Conservation (phyloP, 1,140 invertebrate genomes). For the Temnothorax nylanderi region DNA sequence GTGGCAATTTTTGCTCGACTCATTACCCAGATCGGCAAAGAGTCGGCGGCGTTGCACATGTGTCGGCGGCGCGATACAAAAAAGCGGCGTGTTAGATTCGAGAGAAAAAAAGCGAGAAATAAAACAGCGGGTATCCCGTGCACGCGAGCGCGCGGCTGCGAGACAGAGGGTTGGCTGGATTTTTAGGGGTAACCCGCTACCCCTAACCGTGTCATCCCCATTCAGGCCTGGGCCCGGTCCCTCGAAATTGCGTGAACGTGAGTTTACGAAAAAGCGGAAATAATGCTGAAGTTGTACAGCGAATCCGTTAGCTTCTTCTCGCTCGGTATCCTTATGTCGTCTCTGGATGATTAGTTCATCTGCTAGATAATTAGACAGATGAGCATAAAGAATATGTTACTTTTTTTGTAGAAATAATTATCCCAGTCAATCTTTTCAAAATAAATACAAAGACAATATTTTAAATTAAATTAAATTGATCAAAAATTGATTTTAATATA, state of each 20-base stretch:
- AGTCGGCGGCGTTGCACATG: slow-evolving; percentile 53
- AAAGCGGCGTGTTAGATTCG: slow-evolving; percentile 49
- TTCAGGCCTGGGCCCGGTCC: slow-evolving; percentile 39
- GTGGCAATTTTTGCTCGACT: slow-evolving; percentile 68
- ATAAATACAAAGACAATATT: background rate
- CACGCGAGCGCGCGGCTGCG: slow-evolving; percentile 64
- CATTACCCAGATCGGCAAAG: slow-evolving; percentile 61
- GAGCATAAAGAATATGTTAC: background rate
- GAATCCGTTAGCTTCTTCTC: slow-evolving; percentile 59
- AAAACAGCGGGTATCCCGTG: slow-evolving; percentile 73
- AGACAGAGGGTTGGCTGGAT: slow-evolving; percentile 79
- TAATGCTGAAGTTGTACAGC: slow-evolving; percentile 66
- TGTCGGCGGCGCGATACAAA: slow-evolving; percentile 67
- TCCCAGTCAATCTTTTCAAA: background rate
- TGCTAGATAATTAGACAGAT: slow-evolving; percentile 22
- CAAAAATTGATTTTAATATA: background rate
- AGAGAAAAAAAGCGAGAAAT: slow-evolving; percentile 62
- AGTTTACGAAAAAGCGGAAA: slow-evolving; percentile 72
- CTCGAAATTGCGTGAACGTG: slow-evolving; percentile 74
- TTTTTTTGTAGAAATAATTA: slow-evolving; percentile 23
- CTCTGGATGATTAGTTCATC: slow-evolving; percentile 21
- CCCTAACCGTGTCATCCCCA: slow-evolving; percentile 78
- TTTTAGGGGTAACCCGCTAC: slow-evolving; percentile 75
- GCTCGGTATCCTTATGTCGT: slow-evolving; percentile 49
- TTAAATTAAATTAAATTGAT: background rate